These are phyloP conservation scores for Macrobrachium nipponense DNA, from an alignment of 1,140 invertebrate species.

Conservation along the genomic window DNA sequence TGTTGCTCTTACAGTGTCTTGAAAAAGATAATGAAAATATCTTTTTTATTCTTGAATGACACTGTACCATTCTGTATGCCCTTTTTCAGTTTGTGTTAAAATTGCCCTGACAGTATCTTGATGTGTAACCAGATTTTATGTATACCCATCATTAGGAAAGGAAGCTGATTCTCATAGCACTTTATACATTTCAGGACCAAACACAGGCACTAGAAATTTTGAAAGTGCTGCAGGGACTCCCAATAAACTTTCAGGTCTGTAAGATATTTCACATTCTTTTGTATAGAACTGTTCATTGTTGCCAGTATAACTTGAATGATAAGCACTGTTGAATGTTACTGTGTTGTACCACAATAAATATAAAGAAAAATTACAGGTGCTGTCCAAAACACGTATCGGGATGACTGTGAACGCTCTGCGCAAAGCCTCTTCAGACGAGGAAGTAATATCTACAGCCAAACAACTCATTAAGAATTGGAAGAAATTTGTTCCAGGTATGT, in stretches of 20 bases:
- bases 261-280: background rate
- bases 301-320: too few relatives aligned
- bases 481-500: slow-evolving; percentile 76
- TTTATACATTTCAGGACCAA: slow-evolving; percentile 76
- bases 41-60: too few relatives aligned
- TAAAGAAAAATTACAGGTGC: slow-evolving; percentile 72
- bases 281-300: background rate
- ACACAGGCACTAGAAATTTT: slow-evolving; percentile 84
- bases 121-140: too few relatives aligned
- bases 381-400: slow-evolving; percentile 95
- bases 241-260: slow-evolving; percentile 32
- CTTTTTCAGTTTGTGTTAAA: too few relatives aligned
- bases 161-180: too few relatives aligned
- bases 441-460: slow-evolving; percentile 93
- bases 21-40: too few relatives aligned
- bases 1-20: too few relatives aligned
- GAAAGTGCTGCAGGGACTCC: slow-evolving; percentile 38
- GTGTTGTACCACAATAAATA: background rate
- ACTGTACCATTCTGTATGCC: too few relatives aligned
- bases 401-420: slow-evolving; percentile 98
- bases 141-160: too few relatives aligned
- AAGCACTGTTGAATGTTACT: too few relatives aligned
- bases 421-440: slow-evolving; percentile 95
- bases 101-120: too few relatives aligned
- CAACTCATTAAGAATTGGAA: slow-evolving; percentile 99